These are phyloP conservation scores for Muscicapa comitata DNA, from an alignment of 2,797 vertebrate species.

Conservation along the genomic window DNA sequence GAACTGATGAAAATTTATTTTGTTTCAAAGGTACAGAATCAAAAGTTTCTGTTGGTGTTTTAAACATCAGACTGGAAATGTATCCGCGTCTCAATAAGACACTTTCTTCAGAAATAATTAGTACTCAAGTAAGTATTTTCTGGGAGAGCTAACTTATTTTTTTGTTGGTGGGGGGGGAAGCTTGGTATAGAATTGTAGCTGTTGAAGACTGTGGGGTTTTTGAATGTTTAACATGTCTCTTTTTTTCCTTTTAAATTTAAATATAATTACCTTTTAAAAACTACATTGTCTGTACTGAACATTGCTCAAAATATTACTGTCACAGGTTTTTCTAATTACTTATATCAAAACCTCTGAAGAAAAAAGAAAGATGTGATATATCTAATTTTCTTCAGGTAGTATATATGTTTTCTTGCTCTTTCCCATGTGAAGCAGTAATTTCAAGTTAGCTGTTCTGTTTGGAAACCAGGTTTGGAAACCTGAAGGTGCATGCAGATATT, in stretches of 20 bases:
- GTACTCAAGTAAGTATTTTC: constrained; percentile 84
- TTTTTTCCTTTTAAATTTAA: background rate
- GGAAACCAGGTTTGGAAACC: too few species aligned
- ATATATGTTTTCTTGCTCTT: background rate
- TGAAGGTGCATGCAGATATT: background rate
- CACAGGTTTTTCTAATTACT: background rate
- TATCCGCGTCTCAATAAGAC: constrained; percentile 85
- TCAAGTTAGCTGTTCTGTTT: background rate
- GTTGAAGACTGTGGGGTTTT: background rate
- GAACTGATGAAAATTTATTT: constrained; percentile 31
- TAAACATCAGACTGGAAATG: constrained; percentile 91
- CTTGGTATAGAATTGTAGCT: background rate
- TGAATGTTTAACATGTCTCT: background rate
- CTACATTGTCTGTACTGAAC: background rate
- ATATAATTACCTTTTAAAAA: background rate
- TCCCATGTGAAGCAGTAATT: background rate
- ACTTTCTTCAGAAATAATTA: constrained; percentile 85
- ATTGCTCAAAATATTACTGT: background rate
- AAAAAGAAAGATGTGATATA: background rate
- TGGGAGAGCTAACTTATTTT: background rate
- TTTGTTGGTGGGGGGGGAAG: fast-evolving
- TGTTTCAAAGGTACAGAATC: constrained; percentile 80
- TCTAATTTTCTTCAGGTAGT: background rate
- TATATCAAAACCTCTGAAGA: background rate
- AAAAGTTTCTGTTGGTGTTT: constrained; percentile 90